Evolutionary conservation across 2,888 invertebrate genomes (phyloP), one percentile per base, ranked within the genome.

Genomic region (Cordilura impudica): DNA sequence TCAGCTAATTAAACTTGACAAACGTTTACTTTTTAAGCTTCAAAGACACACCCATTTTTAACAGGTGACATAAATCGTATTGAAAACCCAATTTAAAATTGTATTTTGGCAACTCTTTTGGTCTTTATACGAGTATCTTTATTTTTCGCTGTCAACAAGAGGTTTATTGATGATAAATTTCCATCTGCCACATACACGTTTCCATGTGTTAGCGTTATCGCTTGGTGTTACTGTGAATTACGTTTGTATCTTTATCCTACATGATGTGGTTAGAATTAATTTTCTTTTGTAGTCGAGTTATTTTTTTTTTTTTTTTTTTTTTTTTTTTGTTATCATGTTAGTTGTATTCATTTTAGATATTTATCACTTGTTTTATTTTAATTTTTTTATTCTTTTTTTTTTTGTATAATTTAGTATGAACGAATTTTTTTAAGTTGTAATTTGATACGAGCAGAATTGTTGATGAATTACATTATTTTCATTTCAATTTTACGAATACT

Each of bases 381-480:
- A n/a, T 39, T n/a, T 43, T 18, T 2, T 18, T 21, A 58, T 65
- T 70, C 16, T 29, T 39, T 51, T 31, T 18, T 51, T 14, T 47
- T 43, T 45, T 45, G 18, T 66, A 49, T 19, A 18, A 66, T 47
- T 45, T n/a, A n/a, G n/a, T n/a, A n/a, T n/a, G n/a, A 35, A 1
- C 35, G 10, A 70, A 66, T 78, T 53, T 39, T 18, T 23, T 70
- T 49, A 56, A 47, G 45, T 63, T 70, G 78, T 82, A 81, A 82
- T 73, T 67, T 72, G 80, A 82, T 78, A 81, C 60, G 63, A n/a
- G n/a, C n/a, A n/a, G n/a, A n/a, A 76, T 75, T 81, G 75, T 75
- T 56, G 56, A 21, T 47, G 19, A 19, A 65, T 71, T 60, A 47
- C 45, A 73, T 81, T 71, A 75, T 51, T 69, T 69, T 54, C 39